These are phyloP conservation scores for Chloroclystis v-ata DNA, from an alignment of 2,888 invertebrate genomes.

Conservation along the genomic window DNA sequence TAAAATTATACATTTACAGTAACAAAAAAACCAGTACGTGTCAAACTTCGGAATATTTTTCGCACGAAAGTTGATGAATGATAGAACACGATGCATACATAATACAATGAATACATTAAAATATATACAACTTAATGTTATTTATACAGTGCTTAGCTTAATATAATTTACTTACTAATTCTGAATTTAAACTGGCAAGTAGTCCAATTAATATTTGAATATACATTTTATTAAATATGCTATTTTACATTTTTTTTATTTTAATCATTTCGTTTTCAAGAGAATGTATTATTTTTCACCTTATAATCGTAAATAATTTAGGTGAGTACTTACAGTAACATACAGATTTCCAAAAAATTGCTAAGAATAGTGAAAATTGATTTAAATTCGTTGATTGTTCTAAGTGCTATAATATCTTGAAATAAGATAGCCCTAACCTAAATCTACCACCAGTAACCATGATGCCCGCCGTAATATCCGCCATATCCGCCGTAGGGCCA, in stretches of 20 bases:
- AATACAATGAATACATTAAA: constrained; percentile 4
- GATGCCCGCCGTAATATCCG: constrained; percentile 36
- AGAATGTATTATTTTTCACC: too few species aligned
- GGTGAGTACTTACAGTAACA: too few species aligned
- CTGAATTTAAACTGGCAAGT: constrained; percentile 10
- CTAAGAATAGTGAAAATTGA: not conserved
- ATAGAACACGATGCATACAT: not conserved
- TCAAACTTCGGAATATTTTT: constrained; percentile 8
- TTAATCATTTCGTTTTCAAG: too few species aligned
- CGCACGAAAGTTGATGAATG: constrained; percentile 12
- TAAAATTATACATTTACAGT: constrained; percentile 13
- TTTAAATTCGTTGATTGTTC: not conserved
- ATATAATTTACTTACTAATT: not conserved
- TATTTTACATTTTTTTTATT: not conserved
- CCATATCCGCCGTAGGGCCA: constrained; percentile 35
- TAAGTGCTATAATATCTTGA: too few species aligned
- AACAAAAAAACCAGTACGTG: constrained; percentile 8
- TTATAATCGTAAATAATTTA: too few species aligned
- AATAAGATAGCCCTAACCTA: too few species aligned
- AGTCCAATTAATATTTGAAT: constrained; percentile 2
- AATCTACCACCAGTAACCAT: constrained; percentile 43
- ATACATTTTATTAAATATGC: not conserved
- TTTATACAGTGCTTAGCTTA: constrained; percentile 8
- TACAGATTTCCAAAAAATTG: too few species aligned
- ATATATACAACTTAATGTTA: constrained; percentile 12